Evolutionary conservation across 2,113 vertebrate genomes (phyloP).

Genomic region (Bothrops jararaca): DNA sequence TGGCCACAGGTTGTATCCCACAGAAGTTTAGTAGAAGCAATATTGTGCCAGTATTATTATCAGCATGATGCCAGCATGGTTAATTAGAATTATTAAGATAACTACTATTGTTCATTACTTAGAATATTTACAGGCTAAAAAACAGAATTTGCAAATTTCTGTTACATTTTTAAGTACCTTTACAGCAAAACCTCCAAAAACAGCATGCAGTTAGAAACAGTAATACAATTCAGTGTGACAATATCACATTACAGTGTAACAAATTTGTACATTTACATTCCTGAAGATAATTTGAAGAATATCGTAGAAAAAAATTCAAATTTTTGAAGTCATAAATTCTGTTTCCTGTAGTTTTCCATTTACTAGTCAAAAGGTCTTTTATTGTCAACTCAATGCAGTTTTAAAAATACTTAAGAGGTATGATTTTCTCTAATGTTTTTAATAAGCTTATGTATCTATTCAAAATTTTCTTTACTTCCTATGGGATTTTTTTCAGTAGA

Average conservation of each 20-base stretch:
- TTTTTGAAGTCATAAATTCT: neutral
- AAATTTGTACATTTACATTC: neutral
- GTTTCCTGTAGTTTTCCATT: neutral
- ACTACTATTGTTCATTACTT: neutral
- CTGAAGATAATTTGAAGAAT: neutral
- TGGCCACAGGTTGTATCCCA: neutral
- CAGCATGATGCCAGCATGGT: neutral
- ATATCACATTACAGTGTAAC: neutral
- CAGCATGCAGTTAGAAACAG: neutral
- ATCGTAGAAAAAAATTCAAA: neutral
- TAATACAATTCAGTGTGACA: neutral
- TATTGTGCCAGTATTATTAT: neutral
- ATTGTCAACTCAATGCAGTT: neutral
- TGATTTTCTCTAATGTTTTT: neutral
- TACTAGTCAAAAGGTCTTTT: neutral
- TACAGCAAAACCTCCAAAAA: neutral
- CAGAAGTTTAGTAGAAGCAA: neutral
- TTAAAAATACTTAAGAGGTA: neutral
- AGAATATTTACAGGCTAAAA: neutral
- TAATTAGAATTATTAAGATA: neutral
- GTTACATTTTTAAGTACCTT: neutral
- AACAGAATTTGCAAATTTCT: neutral
- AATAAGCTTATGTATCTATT: neutral
- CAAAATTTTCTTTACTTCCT: neutral
- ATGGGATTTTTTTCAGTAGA: neutral